Evolutionary conservation across 2,797 vertebrate genomes (phyloP).

Genomic region (Urosaurus nigricauda): DNA sequence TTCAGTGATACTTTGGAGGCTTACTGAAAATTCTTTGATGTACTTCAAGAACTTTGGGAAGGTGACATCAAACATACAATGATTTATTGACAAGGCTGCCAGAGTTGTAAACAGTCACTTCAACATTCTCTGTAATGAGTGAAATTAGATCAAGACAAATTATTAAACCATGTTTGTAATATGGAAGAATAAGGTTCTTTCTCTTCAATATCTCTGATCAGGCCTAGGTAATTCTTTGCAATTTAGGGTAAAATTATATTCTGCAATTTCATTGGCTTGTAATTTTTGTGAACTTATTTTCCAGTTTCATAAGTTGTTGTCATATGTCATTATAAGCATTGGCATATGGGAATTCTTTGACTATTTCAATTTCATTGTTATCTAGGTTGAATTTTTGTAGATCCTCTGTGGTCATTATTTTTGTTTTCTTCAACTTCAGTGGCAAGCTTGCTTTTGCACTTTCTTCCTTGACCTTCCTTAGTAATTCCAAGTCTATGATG

Average conservation of each 20-base stretch:
- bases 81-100: neutral
- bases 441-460: too few relatives aligned
- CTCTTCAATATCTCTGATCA: neutral
- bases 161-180: neutral
- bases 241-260: neutral
- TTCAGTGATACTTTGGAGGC: neutral
- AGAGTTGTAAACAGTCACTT: neutral
- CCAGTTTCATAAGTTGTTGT: too few relatives aligned
- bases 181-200: neutral
- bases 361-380: too few relatives aligned
- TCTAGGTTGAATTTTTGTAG: too few relatives aligned
- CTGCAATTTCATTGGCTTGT: neutral
- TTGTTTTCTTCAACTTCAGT: too few relatives aligned
- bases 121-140: neutral
- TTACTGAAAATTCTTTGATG: conserved; percentile 3
- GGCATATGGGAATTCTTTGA: too few relatives aligned
- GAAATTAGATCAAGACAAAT: neutral
- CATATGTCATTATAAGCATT: neutral
- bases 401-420: too few relatives aligned
- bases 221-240: neutral
- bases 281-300: neutral
- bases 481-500: too few relatives aligned
- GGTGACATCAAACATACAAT: neutral
- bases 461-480: too few relatives aligned
- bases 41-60: neutral